Evolutionary conservation across 2,797 vertebrate genomes (phyloP), one percentile per base, ranked within the genome.

Genomic region (Sebastes nivosus): DNA sequence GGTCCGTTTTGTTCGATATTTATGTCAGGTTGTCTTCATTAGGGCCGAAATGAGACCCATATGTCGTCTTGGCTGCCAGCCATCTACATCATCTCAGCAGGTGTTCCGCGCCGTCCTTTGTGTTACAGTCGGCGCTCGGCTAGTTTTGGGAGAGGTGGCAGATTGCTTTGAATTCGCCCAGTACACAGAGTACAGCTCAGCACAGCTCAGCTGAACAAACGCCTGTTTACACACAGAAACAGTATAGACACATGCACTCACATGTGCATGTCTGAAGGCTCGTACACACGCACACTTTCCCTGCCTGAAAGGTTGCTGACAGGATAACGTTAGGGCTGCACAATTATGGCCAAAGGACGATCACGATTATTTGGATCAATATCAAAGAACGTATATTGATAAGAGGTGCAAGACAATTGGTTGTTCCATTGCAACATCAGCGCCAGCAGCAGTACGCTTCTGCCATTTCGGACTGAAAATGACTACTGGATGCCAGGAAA

Each of bases 1-100:
- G 22, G 72, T 36, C 78, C 75, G 77, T 90, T 94, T 93, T 90
- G 92, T 93, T 86, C 76, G 59, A 89, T 89, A 88, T 92, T 90
- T 92, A 86, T 91, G 88, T 92, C 84, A 75, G 85, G 85, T 91
- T 93, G 91, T 95, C 93, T 94, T 94, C 84, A 93, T 95, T 93
- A 95, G 84, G 75, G 73, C 88, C 83, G 81, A 86, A 92, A 93
- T 75, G 68, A 82, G 88, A 86, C 84, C 91, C 94, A 90, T 94
- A 95, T 95, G 94, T 84, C 25, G 83, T 34, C 58, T 85, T 94
- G 93, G 94, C 93, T 67, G 66, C 61, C 30, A 34, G 94, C 95
- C 94, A 95, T 75, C 84, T 88, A 79, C 87, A 86, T 91, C 87
- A 90, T 91, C 89, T 83, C 77, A 83, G 93, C 93, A 95, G 94